phyloP scores from a whole-genome alignment of 2,113 vertebrate species.

The Oncorhynchus gorbuscha region DNA sequence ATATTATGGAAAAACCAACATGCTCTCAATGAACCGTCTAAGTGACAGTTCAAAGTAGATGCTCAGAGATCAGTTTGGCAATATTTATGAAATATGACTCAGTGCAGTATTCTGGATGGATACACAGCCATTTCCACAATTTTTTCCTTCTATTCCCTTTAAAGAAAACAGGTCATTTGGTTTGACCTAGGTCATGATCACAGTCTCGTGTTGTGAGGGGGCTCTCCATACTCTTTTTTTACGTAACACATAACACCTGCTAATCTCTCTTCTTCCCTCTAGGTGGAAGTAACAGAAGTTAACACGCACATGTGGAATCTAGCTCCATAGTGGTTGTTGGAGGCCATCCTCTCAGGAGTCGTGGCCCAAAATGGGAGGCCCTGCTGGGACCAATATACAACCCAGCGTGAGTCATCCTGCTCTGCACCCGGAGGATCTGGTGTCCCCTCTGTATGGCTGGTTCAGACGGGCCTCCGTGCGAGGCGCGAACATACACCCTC shows the following conservation, averaged over 20 bases:
- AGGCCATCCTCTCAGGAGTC: constrained; percentile 53
- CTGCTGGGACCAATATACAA: constrained; percentile 59
- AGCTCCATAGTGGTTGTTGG: constrained; percentile 38
- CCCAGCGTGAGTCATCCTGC: constrained; percentile 51
- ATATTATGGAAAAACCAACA: constrained; percentile 23
- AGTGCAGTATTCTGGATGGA: neutral
- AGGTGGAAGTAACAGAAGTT: constrained; percentile 43
- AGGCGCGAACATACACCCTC: constrained; percentile 2
- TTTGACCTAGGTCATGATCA: constrained; percentile 36
- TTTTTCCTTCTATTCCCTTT: neutral
- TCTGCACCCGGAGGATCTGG: constrained; percentile 44
- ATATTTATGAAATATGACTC: neutral
- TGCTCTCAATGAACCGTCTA: constrained; percentile 40
- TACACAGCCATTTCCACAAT: neutral
- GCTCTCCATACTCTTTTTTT: constrained; percentile 41
- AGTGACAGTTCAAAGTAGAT: constrained; percentile 35
- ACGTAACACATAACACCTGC: constrained; percentile 55
- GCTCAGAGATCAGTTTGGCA: neutral
- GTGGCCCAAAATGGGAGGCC: constrained; percentile 45
- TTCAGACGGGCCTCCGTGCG: constrained; percentile 25
- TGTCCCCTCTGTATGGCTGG: constrained; percentile 28
- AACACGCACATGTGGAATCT: constrained; percentile 54
- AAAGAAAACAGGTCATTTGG: neutral
- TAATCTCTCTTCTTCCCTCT: constrained; percentile 25
- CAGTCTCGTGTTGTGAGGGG: constrained; percentile 35